phyloP scores from a whole-genome alignment of 2,113 vertebrate genomes.

The Mustela nigripes region DNA sequence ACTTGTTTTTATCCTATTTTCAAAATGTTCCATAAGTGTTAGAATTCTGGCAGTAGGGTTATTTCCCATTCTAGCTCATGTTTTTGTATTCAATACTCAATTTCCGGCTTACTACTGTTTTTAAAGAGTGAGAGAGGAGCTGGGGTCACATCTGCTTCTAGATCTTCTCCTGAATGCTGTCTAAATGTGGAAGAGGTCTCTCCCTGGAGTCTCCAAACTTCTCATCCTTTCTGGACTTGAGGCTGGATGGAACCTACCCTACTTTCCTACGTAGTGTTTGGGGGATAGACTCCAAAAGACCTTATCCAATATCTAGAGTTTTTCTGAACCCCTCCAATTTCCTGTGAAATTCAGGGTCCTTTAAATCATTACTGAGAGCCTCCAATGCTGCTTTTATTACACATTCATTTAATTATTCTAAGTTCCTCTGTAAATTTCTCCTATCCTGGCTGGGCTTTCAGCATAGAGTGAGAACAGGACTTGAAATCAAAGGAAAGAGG shows the following conservation, averaged over 20 bases:
- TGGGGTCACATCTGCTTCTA: background rate
- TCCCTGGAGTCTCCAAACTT: background rate
- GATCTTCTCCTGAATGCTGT: background rate
- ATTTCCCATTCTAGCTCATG: background rate
- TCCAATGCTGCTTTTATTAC: background rate
- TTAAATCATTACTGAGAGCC: background rate
- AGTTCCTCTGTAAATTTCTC: background rate
- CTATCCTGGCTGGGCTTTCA: background rate
- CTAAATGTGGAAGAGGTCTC: background rate
- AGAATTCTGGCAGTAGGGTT: background rate
- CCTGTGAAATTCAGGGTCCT: background rate
- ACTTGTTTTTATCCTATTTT: conserved; percentile 19
- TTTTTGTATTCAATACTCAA: background rate
- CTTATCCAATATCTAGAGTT: background rate
- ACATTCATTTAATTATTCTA: background rate
- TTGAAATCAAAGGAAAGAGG: background rate
- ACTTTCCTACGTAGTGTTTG: background rate
- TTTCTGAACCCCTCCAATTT: conserved; percentile 5
- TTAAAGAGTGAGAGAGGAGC: background rate
- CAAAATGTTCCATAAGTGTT: background rate
- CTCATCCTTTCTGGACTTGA: background rate
- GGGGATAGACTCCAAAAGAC: background rate
- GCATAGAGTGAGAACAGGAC: background rate
- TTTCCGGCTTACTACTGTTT: background rate
- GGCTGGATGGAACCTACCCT: background rate